These are phyloP conservation scores for Gavialis gangeticus DNA, from an alignment of 2,113 vertebrate species.

Conservation along the genomic window DNA sequence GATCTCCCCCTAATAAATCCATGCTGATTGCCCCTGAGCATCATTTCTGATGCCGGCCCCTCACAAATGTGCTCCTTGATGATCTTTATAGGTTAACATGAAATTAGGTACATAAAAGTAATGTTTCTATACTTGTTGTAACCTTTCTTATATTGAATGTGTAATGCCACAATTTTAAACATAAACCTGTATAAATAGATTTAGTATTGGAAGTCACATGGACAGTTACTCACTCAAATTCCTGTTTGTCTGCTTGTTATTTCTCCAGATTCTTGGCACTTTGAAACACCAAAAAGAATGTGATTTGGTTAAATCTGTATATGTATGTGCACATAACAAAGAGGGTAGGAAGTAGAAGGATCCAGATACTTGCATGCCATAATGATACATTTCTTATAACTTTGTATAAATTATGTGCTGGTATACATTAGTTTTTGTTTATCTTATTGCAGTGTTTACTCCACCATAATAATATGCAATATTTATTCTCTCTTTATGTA, in stretches of 20 bases:
- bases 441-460: constrained; percentile 13
- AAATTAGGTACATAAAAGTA: constrained; percentile 39
- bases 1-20: too few species aligned
- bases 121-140: background rate
- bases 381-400: constrained; percentile 16
- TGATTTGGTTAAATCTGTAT: background rate
- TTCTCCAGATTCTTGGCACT: background rate
- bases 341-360: background rate
- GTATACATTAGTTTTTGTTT: constrained; percentile 7
- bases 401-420: background rate
- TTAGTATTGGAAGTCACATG: background rate
- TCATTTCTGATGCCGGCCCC: too few species aligned
- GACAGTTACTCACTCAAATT: background rate
- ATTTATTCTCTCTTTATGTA: constrained; percentile 36
- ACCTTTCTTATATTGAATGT: background rate
- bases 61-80: too few species aligned
- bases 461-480: constrained; percentile 18
- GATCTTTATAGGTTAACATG: background rate
- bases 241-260: background rate
- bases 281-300: background rate
- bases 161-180: background rate
- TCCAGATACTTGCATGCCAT: background rate
- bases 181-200: background rate
- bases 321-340: background rate
- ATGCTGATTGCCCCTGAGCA: too few species aligned